Evolutionary conservation across 2,888 invertebrate species (phyloP).

Genomic region (Leucophora obtusa): DNA sequence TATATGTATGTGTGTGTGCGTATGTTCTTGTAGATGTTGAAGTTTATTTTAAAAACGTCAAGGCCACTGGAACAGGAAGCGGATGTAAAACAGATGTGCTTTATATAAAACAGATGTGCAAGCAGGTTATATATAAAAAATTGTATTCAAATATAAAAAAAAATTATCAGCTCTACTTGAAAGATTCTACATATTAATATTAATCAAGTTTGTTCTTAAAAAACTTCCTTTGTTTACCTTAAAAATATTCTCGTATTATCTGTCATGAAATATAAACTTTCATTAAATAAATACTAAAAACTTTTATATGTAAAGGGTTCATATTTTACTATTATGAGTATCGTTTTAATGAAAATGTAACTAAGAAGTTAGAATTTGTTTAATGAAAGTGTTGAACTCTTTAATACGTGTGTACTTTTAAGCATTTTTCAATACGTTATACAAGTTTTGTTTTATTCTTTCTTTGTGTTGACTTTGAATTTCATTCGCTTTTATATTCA

Average conservation of each 20-base stretch:
- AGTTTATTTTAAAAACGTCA: constrained; percentile 53
- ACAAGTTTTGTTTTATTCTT: too few relatives aligned
- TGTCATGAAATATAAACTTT: too few relatives aligned
- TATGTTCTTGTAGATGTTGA: not conserved
- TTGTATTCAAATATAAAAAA: too few relatives aligned
- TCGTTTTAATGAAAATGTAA: constrained; percentile 11
- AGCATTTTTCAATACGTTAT: not conserved
- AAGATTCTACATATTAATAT: not conserved
- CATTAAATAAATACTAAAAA: too few relatives aligned
- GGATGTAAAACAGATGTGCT: constrained; percentile 75
- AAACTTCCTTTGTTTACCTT: too few relatives aligned
- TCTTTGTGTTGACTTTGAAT: too few relatives aligned
- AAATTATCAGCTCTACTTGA: not conserved
- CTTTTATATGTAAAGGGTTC: too few relatives aligned
- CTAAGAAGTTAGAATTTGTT: constrained; percentile 15
- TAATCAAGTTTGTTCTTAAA: not conserved
- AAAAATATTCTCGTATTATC: too few relatives aligned
- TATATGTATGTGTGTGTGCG: constrained; percentile 2
- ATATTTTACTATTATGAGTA: too few relatives aligned
- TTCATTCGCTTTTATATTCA: too few relatives aligned
- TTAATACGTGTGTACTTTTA: not conserved
- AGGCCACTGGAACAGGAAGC: constrained; percentile 71
- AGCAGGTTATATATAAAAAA: constrained; percentile 18
- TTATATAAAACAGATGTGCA: constrained; percentile 73
- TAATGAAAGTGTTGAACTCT: constrained; percentile 5